Conservation (phyloP, 1,140 invertebrate genomes). For the Drosophila navojoa region DNA sequence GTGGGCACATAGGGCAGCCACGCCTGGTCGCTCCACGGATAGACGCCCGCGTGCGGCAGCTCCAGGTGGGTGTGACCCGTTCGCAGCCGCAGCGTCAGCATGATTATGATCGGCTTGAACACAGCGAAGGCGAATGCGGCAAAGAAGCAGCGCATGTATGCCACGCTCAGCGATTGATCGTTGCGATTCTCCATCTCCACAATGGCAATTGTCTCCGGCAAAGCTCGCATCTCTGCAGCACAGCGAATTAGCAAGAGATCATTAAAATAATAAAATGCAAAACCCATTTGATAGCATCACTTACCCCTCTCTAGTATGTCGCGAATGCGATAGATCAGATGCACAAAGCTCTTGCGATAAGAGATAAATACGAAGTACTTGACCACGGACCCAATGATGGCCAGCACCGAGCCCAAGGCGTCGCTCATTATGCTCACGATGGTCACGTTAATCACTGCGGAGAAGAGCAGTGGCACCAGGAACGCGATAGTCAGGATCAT, state of each 20-base stretch:
- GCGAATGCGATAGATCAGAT: slow-evolving; percentile 54
- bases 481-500: slow-evolving; percentile 37
- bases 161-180: slow-evolving; percentile 55
- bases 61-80: slow-evolving; percentile 40
- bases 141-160: slow-evolving; percentile 56
- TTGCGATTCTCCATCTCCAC: slow-evolving; percentile 58
- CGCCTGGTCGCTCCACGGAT: slow-evolving; percentile 50
- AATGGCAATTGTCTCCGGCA: slow-evolving; percentile 39
- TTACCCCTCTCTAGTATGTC: slow-evolving; percentile 51
- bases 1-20: slow-evolving; percentile 52
- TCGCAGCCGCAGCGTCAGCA: slow-evolving; percentile 34
- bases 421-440: slow-evolving; percentile 61
- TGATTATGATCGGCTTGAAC: slow-evolving; percentile 57
- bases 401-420: slow-evolving; percentile 54
- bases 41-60: slow-evolving; percentile 51
- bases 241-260: not conserved
- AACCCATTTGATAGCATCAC: not conserved
- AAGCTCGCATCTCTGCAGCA: slow-evolving; percentile 39
- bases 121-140: slow-evolving; percentile 52
- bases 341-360: slow-evolving; percentile 56
- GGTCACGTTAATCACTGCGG: slow-evolving; percentile 46
- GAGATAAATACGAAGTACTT: slow-evolving; percentile 56
- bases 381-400: slow-evolving; percentile 45
- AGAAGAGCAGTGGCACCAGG: slow-evolving; percentile 42
- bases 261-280: too few species aligned